Conservation (phyloP, 2,797 vertebrate species). For the Allobates femoralis region DNA sequence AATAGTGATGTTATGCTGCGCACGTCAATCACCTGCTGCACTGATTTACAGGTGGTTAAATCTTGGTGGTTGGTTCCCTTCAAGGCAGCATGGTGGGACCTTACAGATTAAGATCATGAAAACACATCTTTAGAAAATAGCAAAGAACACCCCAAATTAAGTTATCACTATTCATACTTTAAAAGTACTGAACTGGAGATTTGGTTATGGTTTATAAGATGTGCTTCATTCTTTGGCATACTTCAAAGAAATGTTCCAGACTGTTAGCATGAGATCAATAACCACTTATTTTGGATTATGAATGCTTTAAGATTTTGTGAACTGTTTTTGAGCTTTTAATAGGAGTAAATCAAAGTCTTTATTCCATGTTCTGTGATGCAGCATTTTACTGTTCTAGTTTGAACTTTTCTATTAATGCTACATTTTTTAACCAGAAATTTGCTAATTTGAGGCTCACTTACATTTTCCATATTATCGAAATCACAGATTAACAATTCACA, state of each 20-base stretch:
- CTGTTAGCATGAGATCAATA: conserved; percentile 3
- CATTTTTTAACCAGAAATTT: neutral
- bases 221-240: neutral
- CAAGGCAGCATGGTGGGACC: neutral
- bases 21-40: too few relatives aligned
- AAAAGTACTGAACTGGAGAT: neutral
- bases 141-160: neutral
- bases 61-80: too few relatives aligned
- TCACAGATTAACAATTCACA: too few relatives aligned
- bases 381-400: neutral
- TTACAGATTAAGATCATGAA: too few relatives aligned
- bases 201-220: neutral
- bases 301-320: neutral
- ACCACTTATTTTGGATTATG: conserved; percentile 10
- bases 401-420: neutral
- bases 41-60: too few relatives aligned
- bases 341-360: neutral
- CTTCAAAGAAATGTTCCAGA: neutral
- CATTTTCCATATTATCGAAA: neutral
- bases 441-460: neutral
- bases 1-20: too few relatives aligned
- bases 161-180: too few relatives aligned
- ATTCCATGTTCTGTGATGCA: neutral
- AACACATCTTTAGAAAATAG: neutral
- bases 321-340: neutral